Conservation (phyloP, 2,113 vertebrate genomes). For the Gadus chalcogrammus region DNA sequence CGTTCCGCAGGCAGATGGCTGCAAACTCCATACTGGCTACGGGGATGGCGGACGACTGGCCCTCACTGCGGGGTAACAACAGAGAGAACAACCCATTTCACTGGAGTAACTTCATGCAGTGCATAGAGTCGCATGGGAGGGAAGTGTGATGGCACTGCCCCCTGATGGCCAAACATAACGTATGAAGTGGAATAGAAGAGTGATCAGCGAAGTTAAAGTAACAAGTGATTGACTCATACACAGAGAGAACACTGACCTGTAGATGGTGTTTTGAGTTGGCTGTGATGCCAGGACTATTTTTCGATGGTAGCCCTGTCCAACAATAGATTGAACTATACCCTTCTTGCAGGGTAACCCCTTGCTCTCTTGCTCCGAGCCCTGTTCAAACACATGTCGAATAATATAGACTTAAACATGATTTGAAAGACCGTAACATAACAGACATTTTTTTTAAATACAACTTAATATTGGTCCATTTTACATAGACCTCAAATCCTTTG, state of each 20-base stretch:
- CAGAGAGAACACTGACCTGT: conserved; percentile 78
- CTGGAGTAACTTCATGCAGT: neutral
- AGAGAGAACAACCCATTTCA: neutral
- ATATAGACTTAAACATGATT: too few relatives aligned
- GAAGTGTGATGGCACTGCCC: neutral
- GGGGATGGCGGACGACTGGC: conserved; percentile 95
- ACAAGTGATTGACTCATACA: neutral
- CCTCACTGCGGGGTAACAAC: conserved; percentile 77
- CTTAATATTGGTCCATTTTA: too few relatives aligned
- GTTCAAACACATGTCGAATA: conserved; percentile 14
- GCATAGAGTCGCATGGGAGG: neutral
- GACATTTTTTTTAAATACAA: too few relatives aligned
- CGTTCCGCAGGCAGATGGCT: conserved; percentile 94
- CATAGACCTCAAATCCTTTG: too few relatives aligned
- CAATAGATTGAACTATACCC: conserved; percentile 95
- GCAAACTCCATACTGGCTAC: conserved; percentile 99
- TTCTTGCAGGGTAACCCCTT: conserved; percentile 98
- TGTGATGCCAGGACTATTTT: conserved; percentile 97
- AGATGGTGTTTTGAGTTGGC: conserved; percentile 89
- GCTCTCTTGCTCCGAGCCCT: conserved; percentile 95
- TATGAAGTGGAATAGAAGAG: too few relatives aligned
- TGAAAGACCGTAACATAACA: too few relatives aligned
- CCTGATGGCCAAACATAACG: neutral
- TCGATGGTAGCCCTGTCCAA: conserved; percentile 96
- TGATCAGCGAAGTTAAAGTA: too few relatives aligned